These are phyloP conservation scores for Hypselothyrea guttata DNA, from an alignment of 2,888 invertebrate genomes.

Conservation along the genomic window DNA sequence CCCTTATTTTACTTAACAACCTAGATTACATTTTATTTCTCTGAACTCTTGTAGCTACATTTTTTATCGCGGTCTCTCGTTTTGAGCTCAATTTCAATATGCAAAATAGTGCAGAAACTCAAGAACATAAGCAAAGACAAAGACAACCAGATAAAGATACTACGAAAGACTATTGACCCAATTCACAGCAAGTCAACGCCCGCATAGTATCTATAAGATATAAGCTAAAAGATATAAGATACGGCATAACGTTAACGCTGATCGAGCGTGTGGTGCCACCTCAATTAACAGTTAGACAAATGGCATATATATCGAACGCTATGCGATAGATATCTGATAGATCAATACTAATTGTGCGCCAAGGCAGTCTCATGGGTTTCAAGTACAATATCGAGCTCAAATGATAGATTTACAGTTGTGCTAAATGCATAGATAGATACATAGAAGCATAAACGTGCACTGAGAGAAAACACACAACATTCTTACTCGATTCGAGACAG, in stretches of 20 bases:
- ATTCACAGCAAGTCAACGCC: constrained; percentile 48
- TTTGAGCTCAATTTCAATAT: constrained; percentile 53
- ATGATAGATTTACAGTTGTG: constrained; percentile 6
- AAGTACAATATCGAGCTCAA: constrained; percentile 40
- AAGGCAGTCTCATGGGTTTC: constrained; percentile 25
- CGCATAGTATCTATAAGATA: constrained; percentile 28
- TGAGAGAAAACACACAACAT: constrained; percentile 1
- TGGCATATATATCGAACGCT: constrained; percentile 3
- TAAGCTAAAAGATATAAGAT: too few species aligned
- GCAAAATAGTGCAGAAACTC: constrained; percentile 43
- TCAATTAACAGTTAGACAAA: constrained; percentile 51
- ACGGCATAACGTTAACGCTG: not conserved
- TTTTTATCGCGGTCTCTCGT: constrained; percentile 34
- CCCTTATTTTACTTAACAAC: constrained; percentile 44
- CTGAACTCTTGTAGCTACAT: not conserved
- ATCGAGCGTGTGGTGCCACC: constrained; percentile 35
- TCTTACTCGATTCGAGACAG: too few species aligned
- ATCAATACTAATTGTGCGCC: constrained; percentile 52
- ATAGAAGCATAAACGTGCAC: not conserved
- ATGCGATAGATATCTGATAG: constrained; percentile 26
- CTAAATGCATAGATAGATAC: constrained; percentile 6
- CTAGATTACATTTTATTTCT: not conserved
- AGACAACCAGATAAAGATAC: constrained; percentile 7
- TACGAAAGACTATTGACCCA: constrained; percentile 36
- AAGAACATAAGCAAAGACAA: constrained; percentile 2